Base-by-base conservation (phyloP, 2,797 vertebrate genomes). In the Adelosebastes latens region DNA sequence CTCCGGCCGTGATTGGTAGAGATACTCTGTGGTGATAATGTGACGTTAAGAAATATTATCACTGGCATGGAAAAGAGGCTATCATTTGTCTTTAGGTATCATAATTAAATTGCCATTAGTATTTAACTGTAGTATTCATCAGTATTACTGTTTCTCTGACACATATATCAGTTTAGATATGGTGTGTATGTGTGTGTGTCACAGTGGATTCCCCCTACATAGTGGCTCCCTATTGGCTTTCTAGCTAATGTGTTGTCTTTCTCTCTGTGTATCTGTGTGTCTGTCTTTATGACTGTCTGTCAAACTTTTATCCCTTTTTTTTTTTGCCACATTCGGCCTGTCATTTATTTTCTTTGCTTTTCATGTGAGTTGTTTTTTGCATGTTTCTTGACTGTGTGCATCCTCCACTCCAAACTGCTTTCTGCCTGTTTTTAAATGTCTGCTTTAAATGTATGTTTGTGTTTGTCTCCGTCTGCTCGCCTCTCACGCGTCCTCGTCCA, bases 161-260 rank as follows among this genome's bases (percentile, higher is more conserved):
- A 52, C 72, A 79, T 66, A 22, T 61, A 31, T 61, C 13, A 32
- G n/a, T 73, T 83, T 89, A 73, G 32, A 68, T 59, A 25, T 61
- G n/a, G 64, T 86, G 75, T 92, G 53, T 77, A 36, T 79, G 25
- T 82, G 42, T 90, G 87, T 93, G 80, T 93, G 87, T 95, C 88
- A 89, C 82, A 86, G 87, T 94, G 93, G 90, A 92, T 85, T 87
- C 88, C 90, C 92, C 89, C 81, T 65, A 91, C 88, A 82, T 82
- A 91, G 88, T 92, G 89, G 75, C 89, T 93, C 87, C 92, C 89
- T 93, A 82, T 83, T 88, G 89, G 94, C 91, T 92, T 90, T 91
- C 86, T 89, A 83, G 92, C 94, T 95, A 95, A 95, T 95, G 93
- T 95, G 91, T 93, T 94, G 94, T 95, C 92, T 94, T 93, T 95